phyloP scores from a whole-genome alignment of 2,113 vertebrate genomes.

The Terrapene triunguis region DNA sequence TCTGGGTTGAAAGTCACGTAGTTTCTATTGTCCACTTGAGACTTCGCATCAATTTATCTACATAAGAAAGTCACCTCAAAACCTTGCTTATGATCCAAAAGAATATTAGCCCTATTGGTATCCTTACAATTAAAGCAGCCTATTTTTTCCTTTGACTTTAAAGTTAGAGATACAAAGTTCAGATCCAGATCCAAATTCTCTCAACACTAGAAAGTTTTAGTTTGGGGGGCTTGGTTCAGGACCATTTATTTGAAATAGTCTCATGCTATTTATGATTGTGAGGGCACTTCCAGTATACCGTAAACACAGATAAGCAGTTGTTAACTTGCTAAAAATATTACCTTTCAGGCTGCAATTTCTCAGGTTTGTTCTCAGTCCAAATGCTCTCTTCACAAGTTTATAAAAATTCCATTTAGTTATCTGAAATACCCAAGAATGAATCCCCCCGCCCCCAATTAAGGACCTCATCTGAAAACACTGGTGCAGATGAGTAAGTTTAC shows the following conservation, averaged over 20 bases:
- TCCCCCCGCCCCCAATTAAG: neutral
- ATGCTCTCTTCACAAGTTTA: neutral
- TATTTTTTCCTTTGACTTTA: neutral
- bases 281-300: neutral
- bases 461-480: neutral
- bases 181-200: accelerated
- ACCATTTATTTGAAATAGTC: neutral
- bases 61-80: neutral
- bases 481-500: neutral
- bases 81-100: neutral
- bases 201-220: neutral
- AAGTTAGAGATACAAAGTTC: neutral
- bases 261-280: neutral
- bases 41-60: accelerated
- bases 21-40: neutral
- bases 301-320: neutral
- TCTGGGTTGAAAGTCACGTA: accelerated
- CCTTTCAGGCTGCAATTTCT: neutral
- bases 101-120: neutral
- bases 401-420: neutral
- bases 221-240: neutral
- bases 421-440: neutral
- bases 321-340: neutral
- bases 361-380: neutral
- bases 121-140: neutral